phyloP scores from a whole-genome alignment of 2,888 invertebrate genomes.

The Parnassius apollo region DNA sequence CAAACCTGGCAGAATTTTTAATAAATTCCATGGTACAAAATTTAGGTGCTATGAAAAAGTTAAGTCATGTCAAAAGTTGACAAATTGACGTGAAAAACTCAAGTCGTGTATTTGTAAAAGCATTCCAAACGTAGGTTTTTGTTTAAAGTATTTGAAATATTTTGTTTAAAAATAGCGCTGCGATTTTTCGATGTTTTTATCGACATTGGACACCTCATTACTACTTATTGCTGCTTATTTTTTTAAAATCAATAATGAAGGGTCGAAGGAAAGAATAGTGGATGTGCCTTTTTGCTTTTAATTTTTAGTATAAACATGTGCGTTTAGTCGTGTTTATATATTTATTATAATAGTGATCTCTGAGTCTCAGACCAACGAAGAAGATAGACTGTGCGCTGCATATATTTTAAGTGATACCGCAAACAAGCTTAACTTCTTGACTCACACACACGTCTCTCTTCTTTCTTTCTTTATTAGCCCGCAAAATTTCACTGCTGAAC shows the following conservation, averaged over 20 bases:
- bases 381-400: no score
- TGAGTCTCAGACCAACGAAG: no score
- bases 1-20: neutral
- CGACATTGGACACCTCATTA: conserved; percentile 48
- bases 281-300: conserved; percentile 14
- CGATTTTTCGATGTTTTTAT: conserved; percentile 36
- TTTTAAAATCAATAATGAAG: conserved; percentile 27
- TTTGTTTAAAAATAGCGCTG: conserved; percentile 20
- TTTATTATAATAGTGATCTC: no score
- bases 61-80: conserved; percentile 22
- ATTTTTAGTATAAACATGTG: no score
- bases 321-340: no score
- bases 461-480: no score
- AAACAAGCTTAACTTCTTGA: no score
- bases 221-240: conserved; percentile 36
- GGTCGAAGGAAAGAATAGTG: conserved; percentile 33
- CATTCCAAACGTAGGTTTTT: conserved; percentile 27
- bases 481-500: no score
- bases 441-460: no score
- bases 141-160: conserved; percentile 17
- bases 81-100: conserved; percentile 43
- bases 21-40: neutral
- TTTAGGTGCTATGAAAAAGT: conserved; percentile 8
- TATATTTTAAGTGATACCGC: no score
- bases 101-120: conserved; percentile 29